These are phyloP conservation scores for Cecidostiba fungosa DNA, from an alignment of 2,888 invertebrate genomes.

Conservation along the genomic window DNA sequence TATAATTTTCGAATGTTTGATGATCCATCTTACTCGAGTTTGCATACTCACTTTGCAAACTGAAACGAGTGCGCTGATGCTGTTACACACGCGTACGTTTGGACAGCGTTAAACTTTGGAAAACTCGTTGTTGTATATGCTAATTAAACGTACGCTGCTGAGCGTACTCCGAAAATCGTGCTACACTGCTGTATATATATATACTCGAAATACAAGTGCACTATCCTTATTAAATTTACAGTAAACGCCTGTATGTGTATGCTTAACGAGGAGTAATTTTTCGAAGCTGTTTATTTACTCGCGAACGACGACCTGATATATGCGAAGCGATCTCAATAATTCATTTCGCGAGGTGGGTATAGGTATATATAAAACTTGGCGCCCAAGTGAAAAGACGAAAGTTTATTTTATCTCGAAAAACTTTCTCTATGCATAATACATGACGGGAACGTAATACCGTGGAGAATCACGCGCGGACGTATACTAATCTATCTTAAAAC, in stretches of 20 bases:
- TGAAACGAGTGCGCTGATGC: background rate
- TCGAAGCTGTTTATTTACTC: background rate
- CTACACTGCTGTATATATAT: background rate
- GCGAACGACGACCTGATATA: background rate
- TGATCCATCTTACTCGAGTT: constrained; percentile 18
- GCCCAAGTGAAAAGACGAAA: background rate
- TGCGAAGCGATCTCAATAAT: constrained; percentile 11
- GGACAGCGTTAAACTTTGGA: constrained; percentile 36
- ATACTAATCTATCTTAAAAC: background rate
- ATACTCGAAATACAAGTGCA: background rate
- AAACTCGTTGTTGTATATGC: constrained; percentile 26
- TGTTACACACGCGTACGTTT: constrained; percentile 20
- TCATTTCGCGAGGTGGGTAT: background rate
- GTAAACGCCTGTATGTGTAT: background rate
- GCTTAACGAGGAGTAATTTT: background rate
- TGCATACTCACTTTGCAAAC: constrained; percentile 23
- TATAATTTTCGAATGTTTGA: background rate
- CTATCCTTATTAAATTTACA: constrained; percentile 13
- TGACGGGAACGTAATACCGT: background rate
- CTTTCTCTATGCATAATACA: background rate
- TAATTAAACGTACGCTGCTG: constrained; percentile 38
- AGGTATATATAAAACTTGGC: background rate
- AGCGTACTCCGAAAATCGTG: constrained; percentile 23
- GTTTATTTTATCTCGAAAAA: background rate
- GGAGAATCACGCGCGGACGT: background rate